These are phyloP conservation scores for Rhinolophus sinicus DNA, from an alignment of 2,113 vertebrate genomes.

Conservation along the genomic window DNA sequence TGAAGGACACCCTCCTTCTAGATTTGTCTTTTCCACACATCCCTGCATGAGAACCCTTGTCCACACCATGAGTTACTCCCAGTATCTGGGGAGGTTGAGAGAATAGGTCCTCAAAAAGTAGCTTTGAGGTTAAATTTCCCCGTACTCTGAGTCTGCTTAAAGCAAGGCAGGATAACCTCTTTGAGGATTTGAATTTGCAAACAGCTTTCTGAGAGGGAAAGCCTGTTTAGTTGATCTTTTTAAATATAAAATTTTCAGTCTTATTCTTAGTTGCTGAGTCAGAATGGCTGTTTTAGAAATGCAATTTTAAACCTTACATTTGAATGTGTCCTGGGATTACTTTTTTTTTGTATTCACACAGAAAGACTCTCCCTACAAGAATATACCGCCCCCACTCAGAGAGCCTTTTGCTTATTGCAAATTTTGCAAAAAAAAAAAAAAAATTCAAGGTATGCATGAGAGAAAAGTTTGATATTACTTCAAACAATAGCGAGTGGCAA, in stretches of 20 bases:
- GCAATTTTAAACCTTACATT: conserved; percentile 36
- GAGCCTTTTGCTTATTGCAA: background rate
- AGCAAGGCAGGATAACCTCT: background rate
- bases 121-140: background rate
- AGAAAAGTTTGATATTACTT: conserved; percentile 58
- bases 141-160: background rate
- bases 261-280: conserved; percentile 50
- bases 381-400: background rate
- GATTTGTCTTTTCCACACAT: background rate
- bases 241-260: background rate
- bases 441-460: conserved; percentile 26
- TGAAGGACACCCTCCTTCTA: background rate
- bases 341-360: background rate
- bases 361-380: background rate
- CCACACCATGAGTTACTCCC: background rate
- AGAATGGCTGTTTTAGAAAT: conserved; percentile 45
- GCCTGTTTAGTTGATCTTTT: conserved; percentile 14
- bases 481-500: conserved; percentile 55
- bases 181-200: conserved; percentile 49
- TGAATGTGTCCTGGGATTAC: background rate
- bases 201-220: conserved; percentile 6
- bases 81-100: background rate
- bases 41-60: background rate
- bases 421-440: conserved; percentile 9
- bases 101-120: background rate